These are phyloP conservation scores for Zaprionus nigranus DNA, from an alignment of 1,140 invertebrate species.

Conservation along the genomic window DNA sequence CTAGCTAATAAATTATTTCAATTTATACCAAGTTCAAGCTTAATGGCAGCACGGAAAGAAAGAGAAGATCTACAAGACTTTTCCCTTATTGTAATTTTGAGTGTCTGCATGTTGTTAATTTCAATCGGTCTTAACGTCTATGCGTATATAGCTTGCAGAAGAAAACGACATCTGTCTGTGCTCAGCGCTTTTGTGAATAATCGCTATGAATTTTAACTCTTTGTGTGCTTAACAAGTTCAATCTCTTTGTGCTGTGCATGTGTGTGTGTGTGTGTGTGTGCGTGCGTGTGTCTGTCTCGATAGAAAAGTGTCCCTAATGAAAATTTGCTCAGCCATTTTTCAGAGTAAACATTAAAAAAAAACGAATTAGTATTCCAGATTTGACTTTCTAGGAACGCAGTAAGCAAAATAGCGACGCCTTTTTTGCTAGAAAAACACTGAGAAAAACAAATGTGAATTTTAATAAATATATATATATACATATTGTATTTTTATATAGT, in stretches of 20 bases:
- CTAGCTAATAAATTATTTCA: conserved; percentile 75
- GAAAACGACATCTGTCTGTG: background rate
- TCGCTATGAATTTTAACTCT: conserved; percentile 3
- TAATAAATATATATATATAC: conserved; percentile 62
- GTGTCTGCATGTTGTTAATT: background rate
- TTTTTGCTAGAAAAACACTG: conserved; percentile 56
- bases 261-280: background rate
- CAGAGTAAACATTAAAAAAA: conserved; percentile 25
- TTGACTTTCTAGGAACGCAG: conserved; percentile 57
- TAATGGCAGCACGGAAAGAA: conserved; percentile 1
- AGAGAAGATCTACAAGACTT: background rate
- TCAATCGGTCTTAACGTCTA: background rate
- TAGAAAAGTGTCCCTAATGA: conserved; percentile 27
- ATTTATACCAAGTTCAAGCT: conserved; percentile 54
- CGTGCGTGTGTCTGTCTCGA: conserved; percentile 21
- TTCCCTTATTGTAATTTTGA: background rate
- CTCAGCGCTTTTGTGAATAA: background rate
- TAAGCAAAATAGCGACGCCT: conserved; percentile 47
- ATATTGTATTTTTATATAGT: conserved; percentile 77
- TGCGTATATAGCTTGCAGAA: background rate
- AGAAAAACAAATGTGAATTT: conserved; percentile 73
- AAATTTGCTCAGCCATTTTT: conserved; percentile 48
- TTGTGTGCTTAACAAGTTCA: conserved; percentile 14
- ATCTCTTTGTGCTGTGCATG: conserved; percentile 10
- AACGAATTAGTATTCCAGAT: conserved; percentile 53